A percentile compares a stretch with the other conserved stretches of the same genome.
phyloP scores from a whole-genome alignment of 2,797 vertebrate species.

The Rhinoraja longicauda region DNA sequence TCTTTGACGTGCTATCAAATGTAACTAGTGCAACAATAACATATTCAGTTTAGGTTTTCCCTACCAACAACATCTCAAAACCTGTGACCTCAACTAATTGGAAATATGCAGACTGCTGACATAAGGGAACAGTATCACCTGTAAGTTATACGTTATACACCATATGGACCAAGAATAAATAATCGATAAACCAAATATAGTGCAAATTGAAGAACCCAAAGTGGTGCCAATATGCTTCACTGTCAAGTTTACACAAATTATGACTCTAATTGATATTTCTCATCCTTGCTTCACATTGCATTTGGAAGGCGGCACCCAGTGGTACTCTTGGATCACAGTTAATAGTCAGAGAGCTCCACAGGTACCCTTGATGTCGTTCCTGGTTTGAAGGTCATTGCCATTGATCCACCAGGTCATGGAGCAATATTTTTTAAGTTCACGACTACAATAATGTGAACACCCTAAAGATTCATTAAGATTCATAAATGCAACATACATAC shows the following conservation, averaged over 20 bases:
- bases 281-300: too few relatives aligned
- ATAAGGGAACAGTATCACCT: too few relatives aligned
- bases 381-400: background rate
- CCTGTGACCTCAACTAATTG: too few relatives aligned
- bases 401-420: background rate
- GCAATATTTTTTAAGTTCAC: background rate
- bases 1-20: too few relatives aligned
- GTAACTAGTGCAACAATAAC: too few relatives aligned
- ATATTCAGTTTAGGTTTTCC: too few relatives aligned
- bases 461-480: background rate
- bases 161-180: background rate
- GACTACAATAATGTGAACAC: background rate
- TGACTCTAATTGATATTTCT: background rate
- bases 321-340: background rate
- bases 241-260: background rate
- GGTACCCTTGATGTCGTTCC: background rate
- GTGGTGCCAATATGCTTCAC: too few relatives aligned
- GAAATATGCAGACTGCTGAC: too few relatives aligned
- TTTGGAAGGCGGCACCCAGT: background rate
- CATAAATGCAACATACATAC: constrained; percentile 52
- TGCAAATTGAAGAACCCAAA: background rate
- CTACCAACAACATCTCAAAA: too few relatives aligned
- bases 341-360: background rate
- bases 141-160: too few relatives aligned
- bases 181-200: background rate